Conservation (phyloP, 2,113 vertebrate species). For the Typhlomys cinereus region DNA sequence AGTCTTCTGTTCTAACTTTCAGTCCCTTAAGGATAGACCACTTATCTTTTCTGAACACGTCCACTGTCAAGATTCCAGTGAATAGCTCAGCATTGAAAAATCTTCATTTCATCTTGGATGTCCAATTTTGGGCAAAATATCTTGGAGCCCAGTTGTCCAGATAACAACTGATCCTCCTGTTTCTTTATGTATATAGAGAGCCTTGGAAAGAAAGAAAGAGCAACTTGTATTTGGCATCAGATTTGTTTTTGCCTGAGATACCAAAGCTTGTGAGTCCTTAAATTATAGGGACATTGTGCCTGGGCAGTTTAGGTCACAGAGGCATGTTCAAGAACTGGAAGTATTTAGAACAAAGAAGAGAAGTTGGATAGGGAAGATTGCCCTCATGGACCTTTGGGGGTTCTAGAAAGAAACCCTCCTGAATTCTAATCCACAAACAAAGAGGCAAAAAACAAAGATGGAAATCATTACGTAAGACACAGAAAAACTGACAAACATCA, state of each 20-base stretch:
- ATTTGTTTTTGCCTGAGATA: slow-evolving; percentile 44
- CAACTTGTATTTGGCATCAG: slow-evolving; percentile 47
- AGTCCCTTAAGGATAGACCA: not conserved
- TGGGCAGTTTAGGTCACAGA: slow-evolving; percentile 26
- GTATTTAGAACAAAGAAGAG: slow-evolving; percentile 24
- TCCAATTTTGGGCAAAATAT: not conserved
- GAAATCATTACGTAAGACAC: slow-evolving; percentile 18
- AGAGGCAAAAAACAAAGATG: not conserved
- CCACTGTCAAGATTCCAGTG: not conserved
- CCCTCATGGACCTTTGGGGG: not conserved
- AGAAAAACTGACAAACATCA: slow-evolving; percentile 29
- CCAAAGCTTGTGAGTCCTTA: slow-evolving; percentile 24
- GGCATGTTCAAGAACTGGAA: slow-evolving; percentile 8
- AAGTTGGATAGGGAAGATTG: not conserved
- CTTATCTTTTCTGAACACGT: not conserved
- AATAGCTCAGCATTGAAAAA: not conserved
- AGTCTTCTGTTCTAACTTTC: not conserved
- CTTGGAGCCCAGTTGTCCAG: slow-evolving; percentile 16
- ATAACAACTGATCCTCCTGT: slow-evolving; percentile 1
- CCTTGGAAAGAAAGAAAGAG: slow-evolving; percentile 10
- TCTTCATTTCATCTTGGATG: not conserved
- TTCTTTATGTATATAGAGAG: slow-evolving; percentile 51
- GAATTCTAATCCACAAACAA: not conserved
- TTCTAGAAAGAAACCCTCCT: slow-evolving; percentile 33
- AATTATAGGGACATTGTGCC: slow-evolving; percentile 37